Percentiles rank a stretch among this genome's conserved stretches.
Conservation (phyloP, 2,888 invertebrate genomes). For the Caenorhabditis zanzibari region DNA sequence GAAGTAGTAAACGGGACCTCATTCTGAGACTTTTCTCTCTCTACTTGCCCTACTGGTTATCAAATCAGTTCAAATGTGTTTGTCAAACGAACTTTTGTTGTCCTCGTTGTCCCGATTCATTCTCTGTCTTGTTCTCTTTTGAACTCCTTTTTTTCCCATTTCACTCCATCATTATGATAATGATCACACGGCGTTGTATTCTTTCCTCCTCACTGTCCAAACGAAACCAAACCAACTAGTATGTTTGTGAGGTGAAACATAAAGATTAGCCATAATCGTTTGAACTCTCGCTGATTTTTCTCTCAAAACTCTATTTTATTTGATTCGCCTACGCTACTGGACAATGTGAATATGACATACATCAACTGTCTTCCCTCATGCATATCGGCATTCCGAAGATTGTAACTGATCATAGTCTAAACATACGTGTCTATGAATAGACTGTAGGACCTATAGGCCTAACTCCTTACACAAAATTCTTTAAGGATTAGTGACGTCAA, state of each 20-base stretch:
- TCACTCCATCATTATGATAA: constrained; percentile 24
- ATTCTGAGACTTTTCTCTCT: neutral
- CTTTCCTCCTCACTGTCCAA: constrained; percentile 20
- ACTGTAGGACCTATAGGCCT: constrained; percentile 33
- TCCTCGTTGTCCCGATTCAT: constrained; percentile 28
- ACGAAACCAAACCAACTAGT: constrained; percentile 28
- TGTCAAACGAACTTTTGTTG: constrained; percentile 46
- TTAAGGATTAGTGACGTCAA: constrained; percentile 60
- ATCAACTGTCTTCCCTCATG: constrained; percentile 4
- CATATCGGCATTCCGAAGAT: neutral
- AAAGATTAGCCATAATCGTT: constrained; percentile 55
- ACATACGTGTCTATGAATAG: constrained; percentile 27
- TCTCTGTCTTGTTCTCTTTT: constrained; percentile 45
- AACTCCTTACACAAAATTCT: constrained; percentile 31
- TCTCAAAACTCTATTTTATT: neutral
- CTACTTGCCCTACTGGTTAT: constrained; percentile 41
- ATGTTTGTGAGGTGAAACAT: constrained; percentile 38
- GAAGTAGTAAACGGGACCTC: constrained; percentile 18
- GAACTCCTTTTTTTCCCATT: neutral
- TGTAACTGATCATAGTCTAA: constrained; percentile 53
- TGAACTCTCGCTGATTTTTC: constrained; percentile 45
- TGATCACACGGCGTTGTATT: constrained; percentile 34
- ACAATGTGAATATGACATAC: constrained; percentile 12
- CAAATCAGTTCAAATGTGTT: constrained; percentile 49
- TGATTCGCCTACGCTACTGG: neutral